Conservation (phyloP, 2,113 vertebrate species). For the Coracopsis vasa region DNA sequence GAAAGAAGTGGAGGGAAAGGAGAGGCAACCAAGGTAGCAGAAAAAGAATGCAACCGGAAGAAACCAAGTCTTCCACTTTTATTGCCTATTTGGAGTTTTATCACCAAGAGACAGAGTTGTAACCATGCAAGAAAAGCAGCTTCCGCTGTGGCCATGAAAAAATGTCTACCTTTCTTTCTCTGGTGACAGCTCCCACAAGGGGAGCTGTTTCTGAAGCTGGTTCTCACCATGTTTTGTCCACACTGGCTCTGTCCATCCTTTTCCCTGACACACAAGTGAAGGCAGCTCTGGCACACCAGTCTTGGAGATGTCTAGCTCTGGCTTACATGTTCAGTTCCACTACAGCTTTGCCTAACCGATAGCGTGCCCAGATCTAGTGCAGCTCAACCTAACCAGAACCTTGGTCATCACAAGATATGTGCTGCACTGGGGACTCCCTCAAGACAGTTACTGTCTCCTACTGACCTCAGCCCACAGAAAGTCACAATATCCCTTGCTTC, state of each 20-base stretch:
- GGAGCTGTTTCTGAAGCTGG: neutral
- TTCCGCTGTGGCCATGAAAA: neutral
- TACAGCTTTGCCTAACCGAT: neutral
- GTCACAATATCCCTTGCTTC: neutral
- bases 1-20: neutral
- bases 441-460: neutral
- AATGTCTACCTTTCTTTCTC: neutral
- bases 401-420: neutral
- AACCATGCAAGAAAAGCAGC: neutral
- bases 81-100: neutral
- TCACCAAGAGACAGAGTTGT: neutral
- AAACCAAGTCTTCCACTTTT: neutral
- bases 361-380: neutral
- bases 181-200: neutral
- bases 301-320: neutral
- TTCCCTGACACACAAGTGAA: neutral
- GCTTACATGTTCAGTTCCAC: fast-evolving
- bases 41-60: neutral
- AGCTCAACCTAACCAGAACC: neutral
- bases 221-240: neutral
- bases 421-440: neutral
- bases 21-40: neutral
- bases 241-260: neutral
- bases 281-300: neutral
- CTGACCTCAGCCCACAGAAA: neutral